Evolutionary conservation across 2,888 invertebrate species (phyloP).

Genomic region (Tridacna gigas): DNA sequence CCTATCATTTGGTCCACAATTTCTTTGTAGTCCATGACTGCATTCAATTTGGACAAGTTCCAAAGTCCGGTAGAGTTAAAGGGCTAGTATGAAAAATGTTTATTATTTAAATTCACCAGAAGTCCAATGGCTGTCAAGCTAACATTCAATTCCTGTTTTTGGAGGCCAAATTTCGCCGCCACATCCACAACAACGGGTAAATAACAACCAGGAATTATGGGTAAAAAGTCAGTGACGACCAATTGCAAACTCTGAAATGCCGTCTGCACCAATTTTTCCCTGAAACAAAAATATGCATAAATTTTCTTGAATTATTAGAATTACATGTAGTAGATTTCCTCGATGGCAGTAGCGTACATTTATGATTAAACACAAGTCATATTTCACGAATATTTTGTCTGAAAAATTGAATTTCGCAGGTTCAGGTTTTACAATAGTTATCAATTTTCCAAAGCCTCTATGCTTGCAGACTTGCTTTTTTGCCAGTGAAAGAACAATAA

Average conservation of each 20-base stretch:
- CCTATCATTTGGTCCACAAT: too few species aligned
- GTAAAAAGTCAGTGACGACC: constrained; percentile 96
- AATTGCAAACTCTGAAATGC: constrained; percentile 98
- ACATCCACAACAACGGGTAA: constrained; percentile 95
- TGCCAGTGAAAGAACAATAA: too few species aligned
- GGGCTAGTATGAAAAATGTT: not conserved
- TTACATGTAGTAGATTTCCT: too few species aligned
- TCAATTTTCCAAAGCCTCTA: too few species aligned
- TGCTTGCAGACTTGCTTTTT: too few species aligned
- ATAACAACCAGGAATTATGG: constrained; percentile 96
- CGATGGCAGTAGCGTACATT: too few species aligned
- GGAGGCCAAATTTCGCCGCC: constrained; percentile 97
- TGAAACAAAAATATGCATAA: constrained; percentile 61
- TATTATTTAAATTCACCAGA: constrained; percentile 88
- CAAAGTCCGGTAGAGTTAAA: not conserved
- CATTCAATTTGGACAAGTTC: too few species aligned
- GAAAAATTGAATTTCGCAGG: too few species aligned
- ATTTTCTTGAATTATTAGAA: not conserved
- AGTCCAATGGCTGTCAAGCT: constrained; percentile 98
- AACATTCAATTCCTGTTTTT: constrained; percentile 98
- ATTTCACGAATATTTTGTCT: too few species aligned
- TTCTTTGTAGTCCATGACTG: too few species aligned
- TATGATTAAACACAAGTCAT: too few species aligned
- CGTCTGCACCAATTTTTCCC: constrained; percentile 94
- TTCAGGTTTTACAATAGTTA: too few species aligned